phyloP scores from a whole-genome alignment of 2,888 invertebrate species.

The Oxystoma pomonae region DNA sequence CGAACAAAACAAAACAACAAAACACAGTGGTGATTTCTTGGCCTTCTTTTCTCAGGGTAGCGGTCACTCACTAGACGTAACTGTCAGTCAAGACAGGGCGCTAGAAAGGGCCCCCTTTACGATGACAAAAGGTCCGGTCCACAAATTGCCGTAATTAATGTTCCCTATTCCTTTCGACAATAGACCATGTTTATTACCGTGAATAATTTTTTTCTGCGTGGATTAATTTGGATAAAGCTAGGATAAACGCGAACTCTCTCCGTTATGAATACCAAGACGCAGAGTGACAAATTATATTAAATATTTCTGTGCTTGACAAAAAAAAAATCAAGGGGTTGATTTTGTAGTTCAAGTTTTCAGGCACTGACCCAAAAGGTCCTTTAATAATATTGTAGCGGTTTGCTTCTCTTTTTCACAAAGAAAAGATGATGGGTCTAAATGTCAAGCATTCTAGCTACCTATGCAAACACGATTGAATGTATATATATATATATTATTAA shows the following conservation, averaged over 20 bases:
- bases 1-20: neutral
- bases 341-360: constrained; percentile 5
- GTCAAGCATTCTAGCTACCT: neutral
- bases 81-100: constrained; percentile 6
- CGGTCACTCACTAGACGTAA: constrained; percentile 10
- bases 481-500: no score
- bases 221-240: constrained; percentile 25
- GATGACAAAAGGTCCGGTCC: constrained; percentile 22
- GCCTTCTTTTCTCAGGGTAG: neutral
- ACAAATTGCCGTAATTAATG: constrained; percentile 31
- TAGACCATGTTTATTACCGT: constrained; percentile 30
- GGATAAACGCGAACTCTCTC: constrained; percentile 12
- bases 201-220: constrained; percentile 31
- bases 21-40: neutral
- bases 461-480: no score
- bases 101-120: constrained; percentile 6
- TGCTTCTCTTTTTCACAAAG: neutral
- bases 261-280: constrained; percentile 20
- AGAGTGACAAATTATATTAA: constrained; percentile 26
- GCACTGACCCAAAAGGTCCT: neutral
- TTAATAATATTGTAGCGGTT: constrained; percentile 3
- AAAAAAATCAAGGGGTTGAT: constrained; percentile 6
- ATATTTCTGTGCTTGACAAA: constrained; percentile 6
- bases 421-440: neutral
- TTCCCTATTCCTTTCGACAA: constrained; percentile 18